Conservation (phyloP, 2,888 invertebrate species). For the Ditula angustiorana region DNA sequence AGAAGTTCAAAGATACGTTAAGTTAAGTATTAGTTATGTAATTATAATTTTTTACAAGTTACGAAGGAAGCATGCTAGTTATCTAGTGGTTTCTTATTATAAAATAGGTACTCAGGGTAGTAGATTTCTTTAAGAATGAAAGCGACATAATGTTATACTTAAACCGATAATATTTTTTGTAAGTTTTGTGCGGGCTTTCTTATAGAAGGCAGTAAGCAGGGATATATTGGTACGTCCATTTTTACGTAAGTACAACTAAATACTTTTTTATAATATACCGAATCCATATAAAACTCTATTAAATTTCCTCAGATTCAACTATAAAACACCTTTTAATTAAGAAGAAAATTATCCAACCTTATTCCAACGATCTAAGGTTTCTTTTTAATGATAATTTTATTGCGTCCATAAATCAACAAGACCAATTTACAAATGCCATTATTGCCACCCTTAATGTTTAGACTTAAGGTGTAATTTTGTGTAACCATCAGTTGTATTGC, state of each 20-base stretch:
- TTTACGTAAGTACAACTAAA: neutral
- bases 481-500: constrained; percentile 7
- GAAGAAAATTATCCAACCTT: constrained; percentile 9
- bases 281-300: neutral
- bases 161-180: too few relatives aligned
- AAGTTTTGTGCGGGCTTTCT: too few relatives aligned
- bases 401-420: constrained; percentile 38
- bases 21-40: neutral
- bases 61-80: too few relatives aligned
- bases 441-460: neutral
- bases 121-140: too few relatives aligned
- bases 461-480: constrained; percentile 11
- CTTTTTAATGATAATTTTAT: constrained; percentile 34
- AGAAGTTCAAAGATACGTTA: constrained; percentile 23
- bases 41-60: neutral
- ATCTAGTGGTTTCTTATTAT: too few relatives aligned
- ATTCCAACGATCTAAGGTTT: constrained; percentile 43
- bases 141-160: too few relatives aligned
- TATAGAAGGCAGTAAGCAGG: too few relatives aligned
- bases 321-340: neutral
- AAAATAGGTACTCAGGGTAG: too few relatives aligned
- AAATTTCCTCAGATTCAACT: neutral
- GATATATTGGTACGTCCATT: too few relatives aligned
- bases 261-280: neutral
- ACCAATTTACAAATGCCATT: constrained; percentile 15